These are phyloP conservation scores for Karalla daura DNA, from an alignment of 2,797 vertebrate species.

Conservation along the genomic window DNA sequence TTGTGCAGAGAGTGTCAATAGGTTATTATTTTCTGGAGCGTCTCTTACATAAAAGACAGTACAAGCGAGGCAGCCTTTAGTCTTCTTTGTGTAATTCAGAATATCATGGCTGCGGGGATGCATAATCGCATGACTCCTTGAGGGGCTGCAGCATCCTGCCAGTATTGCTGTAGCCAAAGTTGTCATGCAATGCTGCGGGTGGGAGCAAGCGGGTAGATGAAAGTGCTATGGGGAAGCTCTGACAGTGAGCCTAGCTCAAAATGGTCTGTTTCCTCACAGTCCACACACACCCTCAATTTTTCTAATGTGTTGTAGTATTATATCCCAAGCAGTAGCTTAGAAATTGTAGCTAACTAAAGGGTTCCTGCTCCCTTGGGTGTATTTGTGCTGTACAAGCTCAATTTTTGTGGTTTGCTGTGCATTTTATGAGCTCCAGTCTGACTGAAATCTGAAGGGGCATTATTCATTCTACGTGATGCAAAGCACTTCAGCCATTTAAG, in stretches of 20 bases:
- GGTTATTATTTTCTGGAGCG: slow-evolving; percentile 18
- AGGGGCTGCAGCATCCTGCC: slow-evolving; percentile 65
- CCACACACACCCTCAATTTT: slow-evolving; percentile 59
- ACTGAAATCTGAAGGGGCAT: slow-evolving; percentile 67
- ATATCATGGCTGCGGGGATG: slow-evolving; percentile 64
- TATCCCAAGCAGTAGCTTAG: slow-evolving; percentile 65
- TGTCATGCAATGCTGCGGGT: slow-evolving; percentile 73
- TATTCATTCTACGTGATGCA: slow-evolving; percentile 63
- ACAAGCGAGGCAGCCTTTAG: slow-evolving; percentile 43
- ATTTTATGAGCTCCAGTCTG: slow-evolving; percentile 65
- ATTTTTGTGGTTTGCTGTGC: slow-evolving; percentile 66
- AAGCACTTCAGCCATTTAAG: slow-evolving; percentile 68
- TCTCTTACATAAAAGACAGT: slow-evolving; percentile 41
- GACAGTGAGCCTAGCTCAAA: slow-evolving; percentile 60
- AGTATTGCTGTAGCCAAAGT: slow-evolving; percentile 70
- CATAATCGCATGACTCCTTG: slow-evolving; percentile 68
- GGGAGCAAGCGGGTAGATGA: slow-evolving; percentile 64
- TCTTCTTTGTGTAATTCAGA: slow-evolving; percentile 62
- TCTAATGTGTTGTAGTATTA: slow-evolving; percentile 68
- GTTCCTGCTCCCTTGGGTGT: slow-evolving; percentile 56
- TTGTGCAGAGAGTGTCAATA: slow-evolving; percentile 35
- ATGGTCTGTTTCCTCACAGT: slow-evolving; percentile 56
- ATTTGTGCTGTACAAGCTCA: slow-evolving; percentile 73
- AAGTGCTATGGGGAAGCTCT: slow-evolving; percentile 68
- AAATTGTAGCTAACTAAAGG: slow-evolving; percentile 68